These are phyloP conservation scores for Chaetodon auriga DNA, from an alignment of 2,113 vertebrate genomes.

Conservation along the genomic window DNA sequence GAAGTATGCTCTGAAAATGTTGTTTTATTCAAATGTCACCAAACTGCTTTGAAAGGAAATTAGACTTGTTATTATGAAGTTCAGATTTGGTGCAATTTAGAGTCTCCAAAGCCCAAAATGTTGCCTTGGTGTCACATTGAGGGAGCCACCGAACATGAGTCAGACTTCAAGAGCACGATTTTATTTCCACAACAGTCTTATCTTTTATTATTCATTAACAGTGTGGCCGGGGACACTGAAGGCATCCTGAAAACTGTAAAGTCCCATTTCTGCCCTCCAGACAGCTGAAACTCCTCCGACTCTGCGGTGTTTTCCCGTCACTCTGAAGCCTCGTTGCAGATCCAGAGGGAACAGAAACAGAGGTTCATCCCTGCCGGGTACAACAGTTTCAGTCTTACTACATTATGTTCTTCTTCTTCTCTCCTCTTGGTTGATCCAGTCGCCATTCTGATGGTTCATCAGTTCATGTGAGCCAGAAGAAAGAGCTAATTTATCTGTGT, in stretches of 20 bases:
- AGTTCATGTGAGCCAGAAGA: conserved; percentile 16
- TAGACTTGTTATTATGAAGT: background rate
- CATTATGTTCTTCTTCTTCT: background rate
- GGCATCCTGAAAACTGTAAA: background rate
- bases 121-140: background rate
- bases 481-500: conserved; percentile 20
- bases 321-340: conserved; percentile 14
- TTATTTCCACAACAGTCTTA: background rate
- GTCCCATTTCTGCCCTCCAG: background rate
- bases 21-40: background rate
- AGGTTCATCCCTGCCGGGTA: background rate
- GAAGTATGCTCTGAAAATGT: background rate
- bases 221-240: background rate
- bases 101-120: background rate
- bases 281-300: background rate
- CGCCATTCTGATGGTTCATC: background rate
- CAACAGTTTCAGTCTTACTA: background rate
- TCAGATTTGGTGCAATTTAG: background rate
- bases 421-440: too few species aligned
- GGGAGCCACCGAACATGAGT: background rate
- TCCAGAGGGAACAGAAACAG: background rate
- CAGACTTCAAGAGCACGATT: background rate
- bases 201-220: background rate
- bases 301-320: background rate
- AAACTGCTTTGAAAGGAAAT: background rate